phyloP scores from a whole-genome alignment of 1,140 invertebrate genomes.

The Reticulitermes speratus region DNA sequence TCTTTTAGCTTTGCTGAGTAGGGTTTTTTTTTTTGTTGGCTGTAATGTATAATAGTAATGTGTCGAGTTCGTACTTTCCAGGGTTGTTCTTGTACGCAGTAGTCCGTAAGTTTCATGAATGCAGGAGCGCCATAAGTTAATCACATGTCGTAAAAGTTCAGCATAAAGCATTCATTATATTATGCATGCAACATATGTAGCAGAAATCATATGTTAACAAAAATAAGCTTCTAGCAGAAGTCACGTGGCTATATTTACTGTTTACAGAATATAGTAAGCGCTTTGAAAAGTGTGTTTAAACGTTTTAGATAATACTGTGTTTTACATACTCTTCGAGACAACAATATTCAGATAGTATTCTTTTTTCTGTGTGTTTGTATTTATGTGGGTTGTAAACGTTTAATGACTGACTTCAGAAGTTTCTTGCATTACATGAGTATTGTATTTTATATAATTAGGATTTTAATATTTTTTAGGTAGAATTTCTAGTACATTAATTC shows the following conservation, averaged over 20 bases:
- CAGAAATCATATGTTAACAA: not conserved
- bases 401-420: conserved; percentile 18
- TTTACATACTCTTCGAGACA: conserved; percentile 24
- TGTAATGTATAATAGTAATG: conserved; percentile 31
- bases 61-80: conserved; percentile 21
- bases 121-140: not conserved
- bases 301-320: conserved; percentile 21
- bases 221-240: conserved; percentile 10
- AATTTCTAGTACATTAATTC: not conserved
- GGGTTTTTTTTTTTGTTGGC: conserved; percentile 25
- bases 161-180: conserved; percentile 24
- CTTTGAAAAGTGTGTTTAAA: conserved; percentile 20
- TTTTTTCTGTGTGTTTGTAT: conserved; percentile 33
- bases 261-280: conserved; percentile 17
- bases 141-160: conserved; percentile 22
- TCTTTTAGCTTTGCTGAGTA: conserved; percentile 31
- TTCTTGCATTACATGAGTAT: conserved; percentile 33
- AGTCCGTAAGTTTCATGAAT: conserved; percentile 16
- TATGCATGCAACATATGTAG: not conserved
- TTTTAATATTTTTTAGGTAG: conserved; percentile 2
- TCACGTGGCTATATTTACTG: not conserved
- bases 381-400: conserved; percentile 32
- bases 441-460: conserved; percentile 10
- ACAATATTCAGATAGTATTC: conserved; percentile 21
- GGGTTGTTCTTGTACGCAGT: conserved; percentile 27